Evolutionary conservation across 1,140 invertebrate genomes (phyloP).

Genomic region (Drosophila murphyi): DNA sequence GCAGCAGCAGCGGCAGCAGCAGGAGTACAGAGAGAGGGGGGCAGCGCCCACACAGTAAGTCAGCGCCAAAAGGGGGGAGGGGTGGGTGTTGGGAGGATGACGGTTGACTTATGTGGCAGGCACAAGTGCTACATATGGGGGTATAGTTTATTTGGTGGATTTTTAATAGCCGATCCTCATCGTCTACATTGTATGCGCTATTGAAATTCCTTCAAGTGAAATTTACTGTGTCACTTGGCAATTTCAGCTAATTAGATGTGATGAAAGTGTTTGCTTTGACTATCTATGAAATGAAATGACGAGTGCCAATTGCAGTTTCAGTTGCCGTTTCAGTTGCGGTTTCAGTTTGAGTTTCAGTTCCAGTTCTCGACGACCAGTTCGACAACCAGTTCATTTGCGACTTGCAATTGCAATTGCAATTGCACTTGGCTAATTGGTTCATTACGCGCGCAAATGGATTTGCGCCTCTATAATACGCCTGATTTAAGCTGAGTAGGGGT

Average conservation of each 20-base stretch:
- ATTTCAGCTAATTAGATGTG: constrained; percentile 81
- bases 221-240: constrained; percentile 80
- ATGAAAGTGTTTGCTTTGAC: constrained; percentile 49
- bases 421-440: constrained; percentile 77
- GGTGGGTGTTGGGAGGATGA: background rate
- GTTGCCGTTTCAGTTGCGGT: background rate
- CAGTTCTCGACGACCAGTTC: constrained; percentile 1
- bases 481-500: constrained; percentile 43
- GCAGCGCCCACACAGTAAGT: constrained; percentile 60
- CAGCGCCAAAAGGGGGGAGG: background rate
- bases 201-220: constrained; percentile 75
- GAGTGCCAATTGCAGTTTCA: background rate
- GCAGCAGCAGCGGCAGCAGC: background rate
- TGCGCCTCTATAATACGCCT: constrained; percentile 74
- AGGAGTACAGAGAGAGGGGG: background rate
- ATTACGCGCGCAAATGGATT: constrained; percentile 81
- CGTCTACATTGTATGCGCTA: constrained; percentile 73
- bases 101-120: constrained; percentile 67
- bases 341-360: constrained; percentile 1
- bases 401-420: background rate
- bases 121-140: constrained; percentile 42
- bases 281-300: background rate
- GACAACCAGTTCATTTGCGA: constrained; percentile 26
- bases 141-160: constrained; percentile 64
- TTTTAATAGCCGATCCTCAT: constrained; percentile 69